phyloP scores from a whole-genome alignment of 1,140 invertebrate genomes.

The Zaprionus vittiger region DNA sequence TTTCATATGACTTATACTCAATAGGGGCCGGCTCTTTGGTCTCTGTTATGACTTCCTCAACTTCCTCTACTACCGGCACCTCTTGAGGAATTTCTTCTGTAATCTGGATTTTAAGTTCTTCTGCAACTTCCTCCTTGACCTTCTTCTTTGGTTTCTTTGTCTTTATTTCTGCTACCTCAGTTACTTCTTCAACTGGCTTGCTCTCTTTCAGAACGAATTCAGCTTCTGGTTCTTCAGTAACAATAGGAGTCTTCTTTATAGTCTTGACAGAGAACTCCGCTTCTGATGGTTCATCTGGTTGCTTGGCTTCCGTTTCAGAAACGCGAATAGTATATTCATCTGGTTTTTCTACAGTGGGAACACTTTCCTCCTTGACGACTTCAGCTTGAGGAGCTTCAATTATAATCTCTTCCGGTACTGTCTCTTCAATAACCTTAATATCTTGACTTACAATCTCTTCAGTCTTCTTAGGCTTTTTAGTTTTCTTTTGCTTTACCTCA shows the following conservation, averaged over 20 bases:
- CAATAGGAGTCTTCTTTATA: constrained; percentile 51
- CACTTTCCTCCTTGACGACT: constrained; percentile 32
- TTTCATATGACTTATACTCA: constrained; percentile 61
- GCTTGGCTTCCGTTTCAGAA: constrained; percentile 25
- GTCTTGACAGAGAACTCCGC: constrained; percentile 66
- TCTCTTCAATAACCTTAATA: constrained; percentile 67
- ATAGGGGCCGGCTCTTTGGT: constrained; percentile 35
- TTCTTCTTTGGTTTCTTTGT: constrained; percentile 81
- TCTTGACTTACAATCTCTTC: constrained; percentile 65
- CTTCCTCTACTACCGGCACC: constrained; percentile 49
- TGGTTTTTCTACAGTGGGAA: constrained; percentile 45
- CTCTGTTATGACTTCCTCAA: constrained; percentile 52
- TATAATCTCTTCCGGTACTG: constrained; percentile 42
- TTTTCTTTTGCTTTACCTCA: constrained; percentile 72
- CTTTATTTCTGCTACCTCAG: constrained; percentile 71
- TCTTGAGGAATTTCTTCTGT: constrained; percentile 64
- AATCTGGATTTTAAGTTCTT: constrained; percentile 65
- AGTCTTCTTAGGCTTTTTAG: constrained; percentile 84
- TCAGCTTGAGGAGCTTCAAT: constrained; percentile 30
- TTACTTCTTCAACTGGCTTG: constrained; percentile 66
- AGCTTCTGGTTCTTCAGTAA: constrained; percentile 69
- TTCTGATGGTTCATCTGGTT: constrained; percentile 43
- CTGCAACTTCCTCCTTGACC: constrained; percentile 59
- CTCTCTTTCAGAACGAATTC: constrained; percentile 68
- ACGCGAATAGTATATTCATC: constrained; percentile 50